These are phyloP conservation scores for Crypturellus tataupa DNA, from an alignment of 2,797 vertebrate species.

Conservation along the genomic window DNA sequence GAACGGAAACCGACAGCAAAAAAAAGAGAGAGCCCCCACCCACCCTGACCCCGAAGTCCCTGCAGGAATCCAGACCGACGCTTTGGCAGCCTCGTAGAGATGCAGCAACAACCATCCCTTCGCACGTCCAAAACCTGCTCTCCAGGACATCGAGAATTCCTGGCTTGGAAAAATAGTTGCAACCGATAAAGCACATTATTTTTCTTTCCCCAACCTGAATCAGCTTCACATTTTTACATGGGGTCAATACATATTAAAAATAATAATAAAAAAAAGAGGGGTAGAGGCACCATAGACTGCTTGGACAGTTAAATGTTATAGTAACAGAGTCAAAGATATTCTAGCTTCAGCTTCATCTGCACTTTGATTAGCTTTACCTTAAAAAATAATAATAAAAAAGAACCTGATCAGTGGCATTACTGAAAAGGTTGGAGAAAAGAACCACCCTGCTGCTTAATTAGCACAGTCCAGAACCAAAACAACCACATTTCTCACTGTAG, in stretches of 20 bases:
- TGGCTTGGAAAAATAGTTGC: constrained; percentile 8
- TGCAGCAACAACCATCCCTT: constrained; percentile 14
- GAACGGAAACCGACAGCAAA: constrained; percentile 62
- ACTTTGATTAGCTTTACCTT: background rate
- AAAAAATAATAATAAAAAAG: background rate
- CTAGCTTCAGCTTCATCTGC: background rate
- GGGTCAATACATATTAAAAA: constrained; percentile 41
- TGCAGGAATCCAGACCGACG: constrained; percentile 36
- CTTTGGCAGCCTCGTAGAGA: constrained; percentile 19
- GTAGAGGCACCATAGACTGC: constrained; percentile 69
- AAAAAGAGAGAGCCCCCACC: constrained; percentile 50
- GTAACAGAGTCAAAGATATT: background rate
- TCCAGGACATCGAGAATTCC: background rate
- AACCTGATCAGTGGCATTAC: background rate
- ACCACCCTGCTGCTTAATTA: background rate
- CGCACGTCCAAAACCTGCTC: constrained; percentile 43
- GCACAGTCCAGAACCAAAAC: constrained; percentile 14
- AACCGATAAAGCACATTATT: constrained; percentile 35
- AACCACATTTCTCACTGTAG: background rate
- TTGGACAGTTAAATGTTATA: constrained; percentile 33
- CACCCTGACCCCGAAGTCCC: background rate
- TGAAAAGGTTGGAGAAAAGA: constrained; percentile 27
- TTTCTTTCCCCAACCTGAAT: background rate
- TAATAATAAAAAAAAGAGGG: constrained; percentile 37
- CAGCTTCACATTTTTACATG: background rate